Evolutionary conservation across 1,140 invertebrate genomes (phyloP), one percentile per base, ranked within the genome.

Genomic region (Drosophila kepulauana): DNA sequence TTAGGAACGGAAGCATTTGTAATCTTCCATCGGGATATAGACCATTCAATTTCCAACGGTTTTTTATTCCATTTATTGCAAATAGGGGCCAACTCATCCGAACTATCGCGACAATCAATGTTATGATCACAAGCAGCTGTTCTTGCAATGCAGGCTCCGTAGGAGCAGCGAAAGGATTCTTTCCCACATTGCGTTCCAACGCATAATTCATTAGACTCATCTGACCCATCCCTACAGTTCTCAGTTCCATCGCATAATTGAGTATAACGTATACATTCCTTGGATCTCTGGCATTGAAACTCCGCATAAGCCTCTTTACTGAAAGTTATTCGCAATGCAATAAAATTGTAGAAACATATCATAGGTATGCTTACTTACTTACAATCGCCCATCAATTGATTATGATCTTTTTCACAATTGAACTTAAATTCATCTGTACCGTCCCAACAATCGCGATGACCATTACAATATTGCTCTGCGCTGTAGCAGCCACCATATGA

Each of bases 91-190:
- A 79, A 5, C 28, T 97, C 97, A 91, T 97, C 97, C 1, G 95
- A 96, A n/a, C 94, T 93, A 79, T 96, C 95, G 0, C 92, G 46
- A 82, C 96, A 97, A 65, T 97, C 94, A 28, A 86, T 81, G 0
- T 91, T 70, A 1, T 94, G 93, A 91, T 97, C 93, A 73, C 95
- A 95, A 41, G 89, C 90, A 0, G 79, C 81, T 58, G 94, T 92
- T 1, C 93, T 92, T 41, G 93, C 86, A 8, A 96, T 93, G 56
- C 95, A 95, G 2, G 93, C 94, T 3, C 95, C 95, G 64, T 95
- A 90, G 0, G 91, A 79, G 65, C 95, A 96, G 2, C 93, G 93
- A 86, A 94, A 95, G 1, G 93, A 75, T 48, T 80, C 92, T 0
- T 33, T 10, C 1, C 91, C 92, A 70, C 94, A 95, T 0, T 51